Conservation (phyloP, 1,140 invertebrate species). For the Manduca sexta region DNA sequence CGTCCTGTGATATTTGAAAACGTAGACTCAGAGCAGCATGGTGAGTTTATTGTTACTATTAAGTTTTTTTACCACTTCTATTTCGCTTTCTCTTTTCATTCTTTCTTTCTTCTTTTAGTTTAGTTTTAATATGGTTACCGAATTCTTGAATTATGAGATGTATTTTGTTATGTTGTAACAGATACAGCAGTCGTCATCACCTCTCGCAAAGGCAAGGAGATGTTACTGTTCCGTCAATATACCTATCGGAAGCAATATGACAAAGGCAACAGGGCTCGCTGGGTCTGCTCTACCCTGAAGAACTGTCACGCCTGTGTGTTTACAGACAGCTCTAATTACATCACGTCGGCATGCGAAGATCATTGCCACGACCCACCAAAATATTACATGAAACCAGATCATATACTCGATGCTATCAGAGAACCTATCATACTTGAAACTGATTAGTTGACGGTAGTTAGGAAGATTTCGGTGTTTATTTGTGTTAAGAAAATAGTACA, state of each 20-base stretch:
- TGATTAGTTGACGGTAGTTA: conserved; percentile 12
- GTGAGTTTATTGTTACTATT: no score
- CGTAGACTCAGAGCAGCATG: conserved; percentile 21
- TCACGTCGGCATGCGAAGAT: conserved; percentile 40
- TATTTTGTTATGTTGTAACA: conserved; percentile 18
- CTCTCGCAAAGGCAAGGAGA: conserved; percentile 55
- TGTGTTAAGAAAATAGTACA: no score
- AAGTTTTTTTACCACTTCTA: neutral
- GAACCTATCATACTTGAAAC: conserved; percentile 30
- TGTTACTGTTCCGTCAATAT: conserved; percentile 48
- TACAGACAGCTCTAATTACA: conserved; percentile 40
- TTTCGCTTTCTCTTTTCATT: neutral
- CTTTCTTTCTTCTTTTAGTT: neutral
- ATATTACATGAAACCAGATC: conserved; percentile 47
- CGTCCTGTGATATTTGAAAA: conserved; percentile 6
- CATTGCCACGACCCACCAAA: conserved; percentile 54
- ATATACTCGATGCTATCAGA: conserved; percentile 43
- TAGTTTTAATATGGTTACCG: no score
- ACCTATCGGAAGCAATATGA: conserved; percentile 56
- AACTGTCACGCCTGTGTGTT: conserved; percentile 51
- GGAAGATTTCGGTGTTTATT: no score
- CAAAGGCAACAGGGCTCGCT: conserved; percentile 33
- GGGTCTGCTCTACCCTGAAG: conserved; percentile 59
- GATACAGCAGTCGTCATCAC: conserved; percentile 53
- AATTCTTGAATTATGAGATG: no score